These are phyloP conservation scores for Chironomus tepperi DNA, from an alignment of 1,140 invertebrate genomes.

Conservation along the genomic window DNA sequence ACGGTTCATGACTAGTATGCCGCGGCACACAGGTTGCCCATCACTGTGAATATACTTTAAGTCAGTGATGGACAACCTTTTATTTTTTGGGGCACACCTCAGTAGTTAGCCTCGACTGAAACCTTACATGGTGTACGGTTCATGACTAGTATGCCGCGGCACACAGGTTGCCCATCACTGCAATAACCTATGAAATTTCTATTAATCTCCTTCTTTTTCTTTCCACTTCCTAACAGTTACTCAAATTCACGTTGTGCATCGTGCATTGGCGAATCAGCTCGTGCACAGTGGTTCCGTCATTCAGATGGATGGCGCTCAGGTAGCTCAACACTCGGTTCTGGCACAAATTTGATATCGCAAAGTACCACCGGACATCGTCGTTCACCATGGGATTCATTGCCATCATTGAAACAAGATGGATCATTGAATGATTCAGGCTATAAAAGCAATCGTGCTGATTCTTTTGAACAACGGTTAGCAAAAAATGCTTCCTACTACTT, in stretches of 20 bases:
- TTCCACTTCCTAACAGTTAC: conserved; percentile 38
- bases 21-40: no score
- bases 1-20: no score
- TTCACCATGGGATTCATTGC: conserved; percentile 75
- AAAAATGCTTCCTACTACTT: background rate
- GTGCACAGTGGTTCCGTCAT: conserved; percentile 77
- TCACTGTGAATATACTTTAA: no score
- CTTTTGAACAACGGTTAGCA: conserved; percentile 68
- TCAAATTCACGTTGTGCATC: conserved; percentile 62
- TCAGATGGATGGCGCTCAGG: conserved; percentile 78
- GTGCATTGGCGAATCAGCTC: conserved; percentile 73
- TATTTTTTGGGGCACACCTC: no score
- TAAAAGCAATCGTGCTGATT: conserved; percentile 74
- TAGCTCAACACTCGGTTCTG: conserved; percentile 58
- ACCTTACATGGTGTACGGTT: no score
- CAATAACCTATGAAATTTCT: background rate
- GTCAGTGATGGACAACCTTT: no score
- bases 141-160: no score
- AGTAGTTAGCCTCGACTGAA: no score
- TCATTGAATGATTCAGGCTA: conserved; percentile 77
- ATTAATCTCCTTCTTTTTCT: background rate
- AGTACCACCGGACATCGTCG: conserved; percentile 47
- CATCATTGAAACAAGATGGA: conserved; percentile 68
- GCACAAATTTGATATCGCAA: conserved; percentile 39
- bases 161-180: background rate